A percentile compares a stretch with the other conserved stretches of the same genome.
Conservation (phyloP, 2,888 invertebrate species). For the Doris montereyensis region DNA sequence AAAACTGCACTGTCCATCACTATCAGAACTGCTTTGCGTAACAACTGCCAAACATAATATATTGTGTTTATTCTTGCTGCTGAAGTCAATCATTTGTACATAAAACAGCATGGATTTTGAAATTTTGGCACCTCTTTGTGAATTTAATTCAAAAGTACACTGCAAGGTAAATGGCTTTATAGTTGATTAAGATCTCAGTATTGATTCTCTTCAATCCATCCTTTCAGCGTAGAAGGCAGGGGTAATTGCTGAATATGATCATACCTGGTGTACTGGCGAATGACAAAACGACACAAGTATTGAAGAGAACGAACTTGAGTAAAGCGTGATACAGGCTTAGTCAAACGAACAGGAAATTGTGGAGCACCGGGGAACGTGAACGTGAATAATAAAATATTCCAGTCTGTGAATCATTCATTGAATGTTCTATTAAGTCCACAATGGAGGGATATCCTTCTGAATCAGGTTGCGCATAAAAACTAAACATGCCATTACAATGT, state of each 20-base stretch:
- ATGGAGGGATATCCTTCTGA: constrained; percentile 75
- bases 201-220: constrained; percentile 73
- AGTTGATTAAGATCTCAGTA: too few relatives aligned
- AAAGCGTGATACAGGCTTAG: constrained; percentile 83
- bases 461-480: constrained; percentile 73
- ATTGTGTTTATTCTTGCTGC: too few relatives aligned
- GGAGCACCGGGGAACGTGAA: constrained; percentile 79
- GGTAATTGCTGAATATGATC: constrained; percentile 82
- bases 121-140: too few relatives aligned
- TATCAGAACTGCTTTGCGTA: too few relatives aligned
- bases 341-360: constrained; percentile 82
- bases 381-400: constrained; percentile 83
- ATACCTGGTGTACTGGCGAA: constrained; percentile 80
- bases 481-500: constrained; percentile 79
- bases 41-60: too few relatives aligned
- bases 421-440: constrained; percentile 82
- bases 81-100: too few relatives aligned
- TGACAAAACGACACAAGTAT: constrained; percentile 83
- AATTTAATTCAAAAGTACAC: too few relatives aligned
- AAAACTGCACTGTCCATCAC: too few relatives aligned
- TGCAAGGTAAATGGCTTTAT: too few relatives aligned
- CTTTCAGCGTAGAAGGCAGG: constrained; percentile 76
- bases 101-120: too few relatives aligned
- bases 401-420: constrained; percentile 81
- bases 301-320: constrained; percentile 81